Evolutionary conservation across 2,888 invertebrate species (phyloP), one percentile per base, ranked within the genome.

Genomic region (Elaeidobius kamerunicus): DNA sequence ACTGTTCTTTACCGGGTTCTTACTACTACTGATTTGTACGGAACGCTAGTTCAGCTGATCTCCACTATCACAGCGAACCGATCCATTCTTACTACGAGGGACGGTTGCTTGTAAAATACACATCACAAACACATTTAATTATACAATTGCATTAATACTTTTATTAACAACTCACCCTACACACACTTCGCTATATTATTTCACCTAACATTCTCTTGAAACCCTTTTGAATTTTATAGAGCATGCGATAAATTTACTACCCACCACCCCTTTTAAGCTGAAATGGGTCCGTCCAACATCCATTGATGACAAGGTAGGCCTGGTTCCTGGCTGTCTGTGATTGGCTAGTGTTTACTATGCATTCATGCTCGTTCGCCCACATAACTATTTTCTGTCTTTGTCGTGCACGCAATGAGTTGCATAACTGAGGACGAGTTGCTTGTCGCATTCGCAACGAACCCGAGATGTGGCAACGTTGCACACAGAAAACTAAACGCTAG

Each of bases 261-360:
- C 52, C 9, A 51, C 59, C 61, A 48, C 54, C 64, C 63, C 74
- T 72, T 67, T 66, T 62, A 64, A 66, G 69, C 68, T 63, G 67
- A 69, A 73, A 74, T 80, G 76, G 78, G 81, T 79, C 78, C 75
- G 76, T 73, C 82, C 79, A 76, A 77, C 76, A 77, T 79, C 79
- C 82, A 82, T 82, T 82, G 82, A 82, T 82, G 82, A 82, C 81
- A 81, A 82, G 81, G 80, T 80, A 79, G 80, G 80, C 78, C 77
- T 77, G 76, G 75, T 69, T 67, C 65, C 73, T 76, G 76, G 76
- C 76, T 75, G 75, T 71, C 72, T 76, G 75, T 77, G 78, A 82
- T 82, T 82, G 82, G 82, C 75, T 76, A 61, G 60, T 62, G 65
- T 66, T 66, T 67, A 67, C 67, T 68, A 62, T 66, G 67, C 66